Evolutionary conservation across 1,140 invertebrate genomes (phyloP).

Genomic region (Diachasmimorpha longicaudata): DNA sequence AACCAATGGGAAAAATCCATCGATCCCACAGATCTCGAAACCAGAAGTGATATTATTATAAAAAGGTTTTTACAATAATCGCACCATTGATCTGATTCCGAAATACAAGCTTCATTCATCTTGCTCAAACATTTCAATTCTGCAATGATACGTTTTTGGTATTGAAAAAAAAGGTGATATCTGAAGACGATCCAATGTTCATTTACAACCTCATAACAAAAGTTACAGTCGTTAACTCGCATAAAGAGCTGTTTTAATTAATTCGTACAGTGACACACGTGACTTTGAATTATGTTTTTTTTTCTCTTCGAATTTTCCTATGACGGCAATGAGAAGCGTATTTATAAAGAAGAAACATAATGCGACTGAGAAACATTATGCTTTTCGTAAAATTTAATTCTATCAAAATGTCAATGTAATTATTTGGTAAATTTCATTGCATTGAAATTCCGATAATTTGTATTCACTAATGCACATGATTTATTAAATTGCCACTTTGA

Average conservation of each 20-base stretch:
- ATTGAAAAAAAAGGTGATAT: conserved; percentile 15
- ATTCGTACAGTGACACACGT: not conserved
- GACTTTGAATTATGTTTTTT: not conserved
- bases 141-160: not conserved
- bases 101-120: too few species aligned
- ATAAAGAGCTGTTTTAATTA: not conserved
- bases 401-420: not conserved
- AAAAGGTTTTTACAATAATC: too few species aligned
- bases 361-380: not conserved
- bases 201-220: conserved; percentile 14
- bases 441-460: not conserved
- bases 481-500: not conserved
- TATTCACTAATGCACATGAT: not conserved
- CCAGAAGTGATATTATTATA: too few species aligned
- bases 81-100: too few species aligned
- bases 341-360: not conserved
- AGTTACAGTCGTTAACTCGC: conserved; percentile 1
- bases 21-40: too few species aligned
- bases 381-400: not conserved
- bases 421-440: not conserved
- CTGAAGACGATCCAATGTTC: conserved; percentile 34
- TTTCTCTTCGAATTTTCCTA: conserved; percentile 3
- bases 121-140: not conserved
- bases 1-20: too few species aligned
- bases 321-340: not conserved